phyloP scores from a whole-genome alignment of 2,888 invertebrate species.

The Acleris literana region DNA sequence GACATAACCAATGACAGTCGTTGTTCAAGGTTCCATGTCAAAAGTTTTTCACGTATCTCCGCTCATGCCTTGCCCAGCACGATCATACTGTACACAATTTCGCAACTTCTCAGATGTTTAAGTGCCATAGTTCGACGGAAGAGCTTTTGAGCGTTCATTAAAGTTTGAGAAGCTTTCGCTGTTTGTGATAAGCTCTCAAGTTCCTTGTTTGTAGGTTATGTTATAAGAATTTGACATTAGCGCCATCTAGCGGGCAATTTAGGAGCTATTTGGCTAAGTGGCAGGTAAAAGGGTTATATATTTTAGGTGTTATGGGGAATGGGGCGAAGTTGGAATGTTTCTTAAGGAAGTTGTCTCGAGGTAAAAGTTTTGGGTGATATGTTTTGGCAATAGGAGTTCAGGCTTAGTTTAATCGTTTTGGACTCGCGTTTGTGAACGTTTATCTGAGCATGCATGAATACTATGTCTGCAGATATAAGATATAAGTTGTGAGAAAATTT shows the following conservation, averaged over 20 bases:
- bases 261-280: constrained; percentile 16
- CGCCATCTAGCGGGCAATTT: constrained; percentile 4
- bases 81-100: constrained; percentile 28
- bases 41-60: not conserved
- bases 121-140: constrained; percentile 31
- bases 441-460: too few species aligned
- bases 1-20: too few species aligned
- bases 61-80: constrained; percentile 1
- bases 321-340: not conserved
- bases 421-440: too few species aligned
- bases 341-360: not conserved
- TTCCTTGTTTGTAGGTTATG: constrained; percentile 10
- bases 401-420: too few species aligned
- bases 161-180: constrained; percentile 29
- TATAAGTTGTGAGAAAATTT: too few species aligned
- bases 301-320: not conserved
- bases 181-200: constrained; percentile 33
- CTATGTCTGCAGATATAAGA: too few species aligned
- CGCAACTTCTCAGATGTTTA: constrained; percentile 34
- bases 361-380: too few species aligned
- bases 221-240: constrained; percentile 9
- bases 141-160: constrained; percentile 36
- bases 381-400: too few species aligned
- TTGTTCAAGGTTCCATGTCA: too few species aligned
- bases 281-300: constrained; percentile 13